These are phyloP conservation scores for Elymnias hypermnestra DNA, from an alignment of 1,140 invertebrate genomes.

Conservation along the genomic window DNA sequence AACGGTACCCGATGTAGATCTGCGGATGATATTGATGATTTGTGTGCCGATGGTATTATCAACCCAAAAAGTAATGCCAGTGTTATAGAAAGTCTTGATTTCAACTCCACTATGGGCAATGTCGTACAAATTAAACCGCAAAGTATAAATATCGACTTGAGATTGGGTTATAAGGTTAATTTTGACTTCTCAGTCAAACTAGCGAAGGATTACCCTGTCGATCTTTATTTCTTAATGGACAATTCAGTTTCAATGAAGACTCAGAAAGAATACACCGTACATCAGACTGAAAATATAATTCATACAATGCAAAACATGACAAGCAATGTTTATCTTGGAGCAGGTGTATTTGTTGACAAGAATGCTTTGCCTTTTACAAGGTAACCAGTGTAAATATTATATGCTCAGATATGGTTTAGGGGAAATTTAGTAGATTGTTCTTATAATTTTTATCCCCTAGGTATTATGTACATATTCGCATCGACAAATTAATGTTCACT, in stretches of 20 bases:
- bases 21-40: conserved; percentile 7
- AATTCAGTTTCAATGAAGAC: conserved; percentile 87
- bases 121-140: conserved; percentile 60
- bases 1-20: conserved; percentile 32
- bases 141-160: conserved; percentile 33
- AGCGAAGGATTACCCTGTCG: conserved; percentile 90
- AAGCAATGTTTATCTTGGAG: conserved; percentile 87
- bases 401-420: no score
- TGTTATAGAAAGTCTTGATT: conserved; percentile 15
- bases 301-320: conserved; percentile 86
- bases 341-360: conserved; percentile 95
- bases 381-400: conserved; percentile 33
- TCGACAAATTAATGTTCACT: no score
- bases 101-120: conserved; percentile 27
- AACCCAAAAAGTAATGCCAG: conserved; percentile 22
- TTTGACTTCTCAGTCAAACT: conserved; percentile 71
- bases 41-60: conserved; percentile 28
- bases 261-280: conserved; percentile 79
- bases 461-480: no score
- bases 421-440: no score
- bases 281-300: conserved; percentile 80
- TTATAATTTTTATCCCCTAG: no score
- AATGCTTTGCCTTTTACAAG: conserved; percentile 87
- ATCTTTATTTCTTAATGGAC: conserved; percentile 93
- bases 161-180: conserved; percentile 34